Percentiles rank a stretch among this genome's conserved stretches.
phyloP scores from a whole-genome alignment of 2,113 vertebrate genomes.

The Anarhynchus alexandrinus region DNA sequence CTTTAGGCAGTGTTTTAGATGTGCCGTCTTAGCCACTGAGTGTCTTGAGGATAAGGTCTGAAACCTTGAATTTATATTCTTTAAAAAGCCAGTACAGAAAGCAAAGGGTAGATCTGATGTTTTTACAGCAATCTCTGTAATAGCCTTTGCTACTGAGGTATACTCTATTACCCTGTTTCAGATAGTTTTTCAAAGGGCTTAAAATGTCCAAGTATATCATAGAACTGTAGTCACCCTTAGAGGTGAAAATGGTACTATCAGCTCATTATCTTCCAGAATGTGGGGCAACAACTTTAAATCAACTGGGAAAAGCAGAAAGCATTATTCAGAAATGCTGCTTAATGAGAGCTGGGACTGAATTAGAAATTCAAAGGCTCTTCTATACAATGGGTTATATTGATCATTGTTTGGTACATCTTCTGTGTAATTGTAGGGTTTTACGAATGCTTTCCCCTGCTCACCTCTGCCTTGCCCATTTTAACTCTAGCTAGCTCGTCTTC shows the following conservation, averaged over 20 bases:
- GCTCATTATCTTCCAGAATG: neutral
- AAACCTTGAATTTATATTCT: neutral
- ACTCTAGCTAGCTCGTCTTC: neutral
- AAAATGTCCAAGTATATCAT: neutral
- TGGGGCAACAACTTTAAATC: neutral
- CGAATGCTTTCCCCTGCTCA: neutral
- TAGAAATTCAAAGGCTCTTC: neutral
- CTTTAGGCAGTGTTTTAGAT: neutral
- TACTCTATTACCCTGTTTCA: neutral
- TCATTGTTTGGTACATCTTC: neutral
- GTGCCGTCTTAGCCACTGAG: neutral
- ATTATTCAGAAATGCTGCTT: neutral
- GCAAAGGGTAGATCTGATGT: neutral
- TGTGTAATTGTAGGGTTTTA: neutral
- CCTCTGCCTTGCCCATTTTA: neutral
- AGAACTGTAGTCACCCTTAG: neutral
- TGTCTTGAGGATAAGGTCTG: neutral
- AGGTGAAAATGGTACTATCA: neutral
- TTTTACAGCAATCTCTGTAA: neutral
- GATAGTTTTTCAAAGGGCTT: neutral
- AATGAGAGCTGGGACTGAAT: neutral
- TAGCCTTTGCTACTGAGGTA: neutral
- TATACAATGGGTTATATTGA: neutral
- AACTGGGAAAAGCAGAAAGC: neutral
- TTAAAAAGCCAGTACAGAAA: neutral